Base-by-base conservation (phyloP, 2,113 vertebrate genomes). In the Echinops telfairi region DNA sequence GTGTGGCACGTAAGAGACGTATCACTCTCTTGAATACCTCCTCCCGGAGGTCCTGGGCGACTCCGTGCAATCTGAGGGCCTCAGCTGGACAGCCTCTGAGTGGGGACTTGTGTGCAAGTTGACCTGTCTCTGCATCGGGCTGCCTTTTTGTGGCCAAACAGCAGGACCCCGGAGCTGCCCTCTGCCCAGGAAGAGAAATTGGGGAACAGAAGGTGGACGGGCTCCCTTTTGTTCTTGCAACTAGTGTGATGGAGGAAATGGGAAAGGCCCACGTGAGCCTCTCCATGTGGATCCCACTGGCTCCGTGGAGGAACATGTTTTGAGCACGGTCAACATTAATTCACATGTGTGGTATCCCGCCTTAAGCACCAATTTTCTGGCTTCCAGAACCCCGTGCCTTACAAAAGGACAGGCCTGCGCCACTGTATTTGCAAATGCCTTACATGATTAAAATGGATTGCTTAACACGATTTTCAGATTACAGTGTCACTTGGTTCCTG, bases 371-470 rank as follows among this genome's bases (percentile, higher is more conserved):
- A 47, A 17, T 78, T 76, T 83, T 75, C 73, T 92, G 57, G 11
- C 81, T 92, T 92, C 89, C 81, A 36, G 60, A 84, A 93, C 38
- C 33, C 53, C 64, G 2, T 86, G 76, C 94, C 47, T 95, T 92
- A 25, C 58, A 88, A 53, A 89, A 95, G 77, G 57, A 80, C 9
- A 57, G 40, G 33, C 80, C 36, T n/a, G 12, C 88, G 83, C 86
- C 89, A 68, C 20, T 91, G 20, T 92, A 68, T 70, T 53, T 97
- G 84, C 96, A 91, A 93, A 86, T 75, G 19, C 78, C 29, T 66
- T 93, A 93, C 95, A 79, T 70, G 47, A 97, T 97, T 97, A 97
- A 96, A 97, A 71, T 71, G 62, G 89, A 94, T 64, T 86, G 22
- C 87, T 93, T 62, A 25, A 94, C 90, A 84, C 84, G 62, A 62